Evolutionary conservation across 2,113 vertebrate species (phyloP).

Genomic region (Bombycilla garrulus): DNA sequence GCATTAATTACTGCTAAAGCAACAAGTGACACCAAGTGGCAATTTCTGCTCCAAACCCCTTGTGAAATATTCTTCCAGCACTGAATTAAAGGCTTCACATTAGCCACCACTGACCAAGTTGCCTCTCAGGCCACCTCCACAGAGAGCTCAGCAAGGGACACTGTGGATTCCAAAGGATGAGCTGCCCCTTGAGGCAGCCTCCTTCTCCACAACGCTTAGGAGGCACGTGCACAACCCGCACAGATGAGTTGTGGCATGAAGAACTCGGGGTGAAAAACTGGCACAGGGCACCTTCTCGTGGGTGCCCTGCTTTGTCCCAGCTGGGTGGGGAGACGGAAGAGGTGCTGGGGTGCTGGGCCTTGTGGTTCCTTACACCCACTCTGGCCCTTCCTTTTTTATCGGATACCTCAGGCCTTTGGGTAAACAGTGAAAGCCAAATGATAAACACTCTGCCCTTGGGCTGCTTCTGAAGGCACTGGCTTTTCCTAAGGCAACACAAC

Average conservation of each 20-base stretch:
- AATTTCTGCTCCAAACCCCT: not conserved
- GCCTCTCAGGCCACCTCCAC: not conserved
- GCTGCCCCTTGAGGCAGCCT: accelerated
- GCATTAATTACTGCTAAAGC: not conserved
- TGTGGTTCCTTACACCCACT: not conserved
- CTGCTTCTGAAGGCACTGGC: not conserved
- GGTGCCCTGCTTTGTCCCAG: not conserved
- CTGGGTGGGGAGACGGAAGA: not conserved
- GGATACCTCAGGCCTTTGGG: accelerated
- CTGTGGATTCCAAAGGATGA: not conserved
- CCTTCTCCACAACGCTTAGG: accelerated
- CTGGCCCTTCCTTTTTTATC: not conserved
- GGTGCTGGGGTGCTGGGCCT: too few relatives aligned
- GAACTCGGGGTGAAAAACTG: not conserved
- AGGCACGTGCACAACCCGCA: accelerated
- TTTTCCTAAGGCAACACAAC: not conserved
- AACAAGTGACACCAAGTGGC: not conserved
- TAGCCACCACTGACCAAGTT: not conserved
- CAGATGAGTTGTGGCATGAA: accelerated
- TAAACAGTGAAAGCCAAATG: not conserved
- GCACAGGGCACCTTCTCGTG: accelerated
- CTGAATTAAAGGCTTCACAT: not conserved
- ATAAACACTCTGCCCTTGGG: not conserved
- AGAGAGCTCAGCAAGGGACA: accelerated
- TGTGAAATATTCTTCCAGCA: not conserved